Base-by-base conservation (phyloP, 1,140 invertebrate genomes). In the Sinonovacula constricta region DNA sequence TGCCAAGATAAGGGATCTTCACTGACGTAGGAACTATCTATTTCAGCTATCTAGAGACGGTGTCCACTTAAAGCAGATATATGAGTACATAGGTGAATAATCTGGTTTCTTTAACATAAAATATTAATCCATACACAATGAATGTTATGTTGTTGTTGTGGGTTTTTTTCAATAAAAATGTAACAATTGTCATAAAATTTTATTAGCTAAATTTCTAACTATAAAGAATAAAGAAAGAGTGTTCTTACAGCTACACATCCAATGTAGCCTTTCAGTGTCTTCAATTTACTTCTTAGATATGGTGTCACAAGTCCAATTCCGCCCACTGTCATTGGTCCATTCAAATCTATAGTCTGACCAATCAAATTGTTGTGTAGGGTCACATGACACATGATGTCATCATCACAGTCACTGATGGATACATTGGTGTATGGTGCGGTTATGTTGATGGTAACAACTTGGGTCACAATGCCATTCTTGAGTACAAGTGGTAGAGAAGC, bases 281-380 rank as follows among this genome's bases (percentile, higher is more conserved):
- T 12, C 18, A 78, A 22, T 69, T 78, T 78, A 54, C 75, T 78
- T 49, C 75, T 60, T 3, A 78, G 45, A 56, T 69, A 78, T 7
- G 75, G 65, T 24, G 75, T 69, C 56, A 78, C 54, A 22, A 24
- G 12, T n/a, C 34, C 36, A 22, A 76, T 22, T 30, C 66, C 66
- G 24, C 66, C 66, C 28, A 78, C 3, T 15, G 36, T 14, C 14
- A 76, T 18, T 39, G 49, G 34, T 45, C 36, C 62, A 31, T 34
- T 76, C 51, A 76, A 67, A 67, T 24, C 30, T 5, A 76, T 59
- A 1, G 4, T 31, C 22, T 56, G 62, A 30, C 72, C 72, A 45
- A 39, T 53, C 34, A n/a, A 14, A 1, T 53, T 28, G 14, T 18
- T 14, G 24, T 24, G 22, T 59, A 71, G 39, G 2, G 68, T 36